Evolutionary conservation across 2,113 vertebrate genomes (phyloP).

Genomic region (Murina feae): DNA sequence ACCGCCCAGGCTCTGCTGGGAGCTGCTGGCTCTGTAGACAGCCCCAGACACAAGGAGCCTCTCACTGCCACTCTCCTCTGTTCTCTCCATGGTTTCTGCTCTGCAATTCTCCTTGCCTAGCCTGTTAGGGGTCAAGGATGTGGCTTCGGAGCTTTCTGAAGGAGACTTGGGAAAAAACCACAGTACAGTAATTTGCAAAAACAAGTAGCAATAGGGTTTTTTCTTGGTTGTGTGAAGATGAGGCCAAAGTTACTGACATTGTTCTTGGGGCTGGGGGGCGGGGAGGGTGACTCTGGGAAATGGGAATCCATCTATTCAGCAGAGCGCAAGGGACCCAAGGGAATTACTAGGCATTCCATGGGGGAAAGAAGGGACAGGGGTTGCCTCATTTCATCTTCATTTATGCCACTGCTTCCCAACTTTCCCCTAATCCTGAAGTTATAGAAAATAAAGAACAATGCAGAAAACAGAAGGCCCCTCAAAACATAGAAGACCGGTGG

Average conservation of each 20-base stretch:
- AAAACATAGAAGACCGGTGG: not conserved
- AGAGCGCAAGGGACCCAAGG: not conserved
- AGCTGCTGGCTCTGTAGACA: no score
- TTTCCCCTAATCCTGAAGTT: not conserved
- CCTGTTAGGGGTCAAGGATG: not conserved
- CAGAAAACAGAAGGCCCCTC: not conserved
- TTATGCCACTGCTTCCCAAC: not conserved
- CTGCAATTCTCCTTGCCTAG: not conserved
- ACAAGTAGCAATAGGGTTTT: accelerated
- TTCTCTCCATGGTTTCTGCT: not conserved
- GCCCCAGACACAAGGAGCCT: accelerated
- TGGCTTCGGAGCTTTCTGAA: not conserved
- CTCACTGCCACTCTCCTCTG: not conserved
- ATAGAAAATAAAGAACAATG: not conserved
- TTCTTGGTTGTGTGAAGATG: not conserved
- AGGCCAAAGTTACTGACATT: not conserved
- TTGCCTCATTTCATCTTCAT: not conserved
- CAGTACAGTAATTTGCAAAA: not conserved
- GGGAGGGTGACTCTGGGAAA: not conserved
- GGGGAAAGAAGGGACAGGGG: not conserved
- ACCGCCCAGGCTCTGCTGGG: not conserved
- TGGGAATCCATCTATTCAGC: not conserved
- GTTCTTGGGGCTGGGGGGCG: not conserved
- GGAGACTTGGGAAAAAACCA: not conserved
- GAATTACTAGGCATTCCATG: not conserved